phyloP scores from a whole-genome alignment of 2,888 invertebrate genomes.

The Eristalis pertinax region DNA sequence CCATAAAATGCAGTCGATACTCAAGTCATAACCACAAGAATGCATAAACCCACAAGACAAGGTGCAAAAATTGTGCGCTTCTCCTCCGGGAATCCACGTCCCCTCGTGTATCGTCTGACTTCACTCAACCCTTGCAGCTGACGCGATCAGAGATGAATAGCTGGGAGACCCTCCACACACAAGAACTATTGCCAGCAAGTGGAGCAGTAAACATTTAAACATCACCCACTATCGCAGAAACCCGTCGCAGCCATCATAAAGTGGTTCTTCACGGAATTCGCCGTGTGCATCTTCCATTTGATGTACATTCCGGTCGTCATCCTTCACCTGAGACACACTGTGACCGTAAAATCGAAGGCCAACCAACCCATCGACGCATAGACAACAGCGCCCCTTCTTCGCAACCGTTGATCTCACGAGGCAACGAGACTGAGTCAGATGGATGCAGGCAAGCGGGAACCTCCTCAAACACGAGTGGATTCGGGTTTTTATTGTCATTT shows the following conservation, averaged over 20 bases:
- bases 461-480: conserved; percentile 48
- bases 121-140: background rate
- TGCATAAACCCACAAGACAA: background rate
- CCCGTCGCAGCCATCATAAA: background rate
- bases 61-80: background rate
- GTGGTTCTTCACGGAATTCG: background rate
- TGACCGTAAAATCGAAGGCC: conserved; percentile 36
- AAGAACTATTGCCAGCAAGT: background rate
- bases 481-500: conserved; percentile 63
- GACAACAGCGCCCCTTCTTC: background rate
- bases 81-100: background rate
- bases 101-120: background rate
- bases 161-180: background rate
- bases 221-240: background rate
- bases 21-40: background rate
- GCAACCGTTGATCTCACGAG: conserved; percentile 56
- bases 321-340: conserved; percentile 49
- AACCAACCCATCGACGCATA: conserved; percentile 20
- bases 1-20: background rate
- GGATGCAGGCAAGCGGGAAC: conserved; percentile 8
- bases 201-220: background rate
- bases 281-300: background rate
- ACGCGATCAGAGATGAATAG: background rate
- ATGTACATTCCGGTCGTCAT: conserved; percentile 1
- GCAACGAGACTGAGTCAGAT: conserved; percentile 10